Evolutionary conservation across 2,113 vertebrate genomes (phyloP).

Genomic region (Urocynchramus pylzowi): DNA sequence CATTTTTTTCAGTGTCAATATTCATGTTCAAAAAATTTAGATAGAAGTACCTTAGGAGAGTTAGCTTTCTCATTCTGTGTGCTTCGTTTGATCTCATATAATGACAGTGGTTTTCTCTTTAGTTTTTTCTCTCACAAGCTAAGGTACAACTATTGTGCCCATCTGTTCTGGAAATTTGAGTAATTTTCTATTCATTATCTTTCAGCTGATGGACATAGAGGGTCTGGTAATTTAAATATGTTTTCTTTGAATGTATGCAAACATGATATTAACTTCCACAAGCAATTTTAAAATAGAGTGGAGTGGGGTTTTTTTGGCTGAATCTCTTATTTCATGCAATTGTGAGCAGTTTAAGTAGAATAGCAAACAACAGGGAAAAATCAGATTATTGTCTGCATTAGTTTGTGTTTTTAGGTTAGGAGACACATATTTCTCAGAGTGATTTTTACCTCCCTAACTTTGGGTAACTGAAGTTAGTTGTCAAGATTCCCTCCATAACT

Average conservation of each 20-base stretch:
- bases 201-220: neutral
- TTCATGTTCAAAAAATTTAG: neutral
- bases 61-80: neutral
- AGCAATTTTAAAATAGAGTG: neutral
- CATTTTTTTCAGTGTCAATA: neutral
- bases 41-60: neutral
- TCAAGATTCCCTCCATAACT: neutral
- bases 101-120: neutral
- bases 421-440: neutral
- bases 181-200: neutral
- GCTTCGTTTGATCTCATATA: constrained; percentile 1
- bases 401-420: neutral
- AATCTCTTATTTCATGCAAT: neutral
- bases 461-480: neutral
- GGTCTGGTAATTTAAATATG: neutral
- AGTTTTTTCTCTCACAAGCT: neutral
- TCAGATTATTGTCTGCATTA: neutral
- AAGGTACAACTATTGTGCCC: neutral
- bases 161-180: neutral
- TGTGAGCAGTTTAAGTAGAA: neutral
- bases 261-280: neutral
- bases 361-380: neutral
- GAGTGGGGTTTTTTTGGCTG: fast-evolving
- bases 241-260: neutral
- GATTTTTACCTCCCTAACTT: neutral